Evolutionary conservation across 2,888 invertebrate genomes (phyloP), one percentile per base, ranked within the genome.

Genomic region (Beris morrisii): DNA sequence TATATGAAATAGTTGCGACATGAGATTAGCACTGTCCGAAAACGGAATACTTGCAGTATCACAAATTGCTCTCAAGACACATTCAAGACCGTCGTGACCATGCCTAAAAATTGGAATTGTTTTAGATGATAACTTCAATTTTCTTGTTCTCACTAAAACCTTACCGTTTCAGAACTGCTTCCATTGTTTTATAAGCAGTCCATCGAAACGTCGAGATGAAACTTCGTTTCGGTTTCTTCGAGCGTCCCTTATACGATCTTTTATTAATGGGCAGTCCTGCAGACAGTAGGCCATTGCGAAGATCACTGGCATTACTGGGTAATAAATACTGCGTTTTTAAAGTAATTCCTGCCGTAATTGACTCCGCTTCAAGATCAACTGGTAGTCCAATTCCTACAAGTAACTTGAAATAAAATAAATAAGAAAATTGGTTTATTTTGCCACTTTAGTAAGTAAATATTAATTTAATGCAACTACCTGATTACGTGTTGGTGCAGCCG

Each of bases 31-130:
- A 32, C 12, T n/a, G 5, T 53, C 28, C 12, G 31, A 5, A 74
- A 91, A 85, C 58, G 90, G 86, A 68, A 85, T 82, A 72, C 87
- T 84, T 0, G 91, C 87, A 32, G 88, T 85, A 77, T 92, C 91
- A 75, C 92, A 92, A 75, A 92, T 89, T 71, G 88, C 85, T 72
- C 89, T 85, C 70, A 92, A 80, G 72, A 92, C 78, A 79, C 92
- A 92, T 45, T 86, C 85, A 70, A 87, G 84, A 4, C 89, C 90
- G 65, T 85, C 82, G 72, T 86, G 83, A 12, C 87, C 85, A 73
- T 86, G 84, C 74, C 88, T 89, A 45, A 12, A 22, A 30, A 11
- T 38, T 30, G 13, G 32, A 56, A 38, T 7, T 13, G 32, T 13
- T 56, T 43, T 4, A 56, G 6, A 38, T 15, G 22, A 57, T 13